Base-by-base conservation (phyloP, 2,888 invertebrate species). In the Lithophane ornitopus region DNA sequence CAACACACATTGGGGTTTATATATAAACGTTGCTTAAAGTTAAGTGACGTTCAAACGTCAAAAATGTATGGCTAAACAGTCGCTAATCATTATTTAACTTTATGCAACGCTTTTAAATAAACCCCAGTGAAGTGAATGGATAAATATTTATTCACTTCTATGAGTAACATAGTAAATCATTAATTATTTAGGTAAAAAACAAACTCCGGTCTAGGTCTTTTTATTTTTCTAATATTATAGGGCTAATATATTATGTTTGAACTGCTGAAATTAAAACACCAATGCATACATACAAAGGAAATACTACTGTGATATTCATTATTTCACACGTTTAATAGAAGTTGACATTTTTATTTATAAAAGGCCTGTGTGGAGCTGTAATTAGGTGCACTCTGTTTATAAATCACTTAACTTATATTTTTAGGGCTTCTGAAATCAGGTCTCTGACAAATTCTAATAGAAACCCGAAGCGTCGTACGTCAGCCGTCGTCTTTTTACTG, bases 271-370 rank as follows among this genome's bases (percentile, higher is more conserved):
- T 80, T 82, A 80, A 83, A 77, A 87, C 87, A 88, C 85, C 88
- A 86, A 87, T 74, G 78, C 82, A 82, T 66, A 56, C 67, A 74
- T 86, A 87, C 91, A 93, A 93, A 92, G 91, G 92, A 93, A 93
- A 91, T 94, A 94, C 94, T 94, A 94, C 95, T 95, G 95, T 95
- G 95, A 95, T 95, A 95, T 93, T 92, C 92, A 93, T 94, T 94
- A 93, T 92, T 92, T 93, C 92, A 92, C 91, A 88, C 28, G 87
- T 92, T 70, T 73, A 69, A 79, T 77, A 79, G 70, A 74, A 78
- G 67, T 74, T 77, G 75, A 72, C 63, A 79, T 71, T 82, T 88
- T 82, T 88, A 82, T 90, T 82, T 89, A 85, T 85, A 86, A 87
- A 77, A 90, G 91, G 86, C 92, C 92, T 93, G 93, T 91, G 93